phyloP scores from a whole-genome alignment of 1,140 invertebrate species.

The Tetranychus urticae region DNA sequence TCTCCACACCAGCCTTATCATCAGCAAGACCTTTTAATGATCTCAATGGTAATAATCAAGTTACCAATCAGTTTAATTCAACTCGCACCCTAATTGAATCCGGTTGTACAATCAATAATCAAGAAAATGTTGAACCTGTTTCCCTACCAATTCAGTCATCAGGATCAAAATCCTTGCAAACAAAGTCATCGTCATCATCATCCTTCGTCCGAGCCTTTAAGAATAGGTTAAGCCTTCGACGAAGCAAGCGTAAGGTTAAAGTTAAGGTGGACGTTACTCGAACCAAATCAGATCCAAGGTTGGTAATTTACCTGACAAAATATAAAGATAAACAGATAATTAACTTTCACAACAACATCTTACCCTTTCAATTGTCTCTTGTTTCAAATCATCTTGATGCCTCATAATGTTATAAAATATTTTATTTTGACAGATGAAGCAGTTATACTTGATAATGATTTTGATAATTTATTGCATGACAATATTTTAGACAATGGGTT shows the following conservation, averaged over 20 bases:
- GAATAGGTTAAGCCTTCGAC: neutral
- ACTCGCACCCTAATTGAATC: neutral
- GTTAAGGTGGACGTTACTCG: neutral
- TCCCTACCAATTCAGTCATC: neutral
- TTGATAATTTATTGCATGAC: no score
- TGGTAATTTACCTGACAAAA: no score
- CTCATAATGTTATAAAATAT: no score
- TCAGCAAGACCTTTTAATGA: no score
- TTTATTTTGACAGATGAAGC: no score
- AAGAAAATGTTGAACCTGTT: neutral
- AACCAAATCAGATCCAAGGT: neutral
- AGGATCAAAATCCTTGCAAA: neutral
- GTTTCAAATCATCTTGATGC: no score
- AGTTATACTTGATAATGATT: no score
- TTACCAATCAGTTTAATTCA: neutral
- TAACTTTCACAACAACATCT: no score
- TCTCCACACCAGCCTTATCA: neutral
- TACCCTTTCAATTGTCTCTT: no score
- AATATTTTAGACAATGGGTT: no score
- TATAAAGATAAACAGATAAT: no score
- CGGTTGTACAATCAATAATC: neutral
- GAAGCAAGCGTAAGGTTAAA: neutral
- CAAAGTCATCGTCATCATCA: neutral
- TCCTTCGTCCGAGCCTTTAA: neutral
- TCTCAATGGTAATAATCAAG: neutral